These are phyloP conservation scores for Elysia crispata DNA, from an alignment of 2,888 invertebrate species.

Conservation along the genomic window DNA sequence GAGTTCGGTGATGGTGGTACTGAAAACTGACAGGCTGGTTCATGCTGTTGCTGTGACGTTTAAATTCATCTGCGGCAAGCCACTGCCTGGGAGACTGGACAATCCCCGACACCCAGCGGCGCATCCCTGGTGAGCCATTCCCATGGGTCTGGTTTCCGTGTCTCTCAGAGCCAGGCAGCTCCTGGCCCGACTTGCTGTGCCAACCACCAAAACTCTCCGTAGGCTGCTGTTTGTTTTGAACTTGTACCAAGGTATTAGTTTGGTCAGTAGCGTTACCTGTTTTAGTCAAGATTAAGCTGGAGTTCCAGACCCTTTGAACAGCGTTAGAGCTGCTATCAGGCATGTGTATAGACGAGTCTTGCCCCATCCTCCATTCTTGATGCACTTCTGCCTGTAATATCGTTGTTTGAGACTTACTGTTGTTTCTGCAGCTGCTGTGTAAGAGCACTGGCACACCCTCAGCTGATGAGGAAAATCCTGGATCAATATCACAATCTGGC, in stretches of 20 bases:
- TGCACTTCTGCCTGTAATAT: slow-evolving; percentile 70
- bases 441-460: no score
- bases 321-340: slow-evolving; percentile 30
- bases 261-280: no score
- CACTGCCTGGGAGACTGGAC: neutral
- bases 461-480: no score
- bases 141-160: slow-evolving; percentile 2
- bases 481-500: no score
- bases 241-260: no score
- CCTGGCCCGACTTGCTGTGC: slow-evolving; percentile 18
- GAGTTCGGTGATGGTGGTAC: neutral
- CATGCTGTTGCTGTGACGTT: neutral
- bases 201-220: slow-evolving; percentile 1
- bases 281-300: slow-evolving; percentile 1
- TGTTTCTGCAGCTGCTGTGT: no score
- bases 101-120: neutral
- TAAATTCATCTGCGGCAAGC: neutral
- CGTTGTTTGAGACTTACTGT: slow-evolving; percentile 48
- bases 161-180: slow-evolving; percentile 14
- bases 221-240: no score
- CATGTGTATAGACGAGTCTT: slow-evolving; percentile 35
- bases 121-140: neutral
- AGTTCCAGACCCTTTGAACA: neutral
- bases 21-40: no score
- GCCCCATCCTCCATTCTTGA: slow-evolving; percentile 64